Base-by-base conservation (phyloP, 2,888 invertebrate species). In the Germaria angustata region DNA sequence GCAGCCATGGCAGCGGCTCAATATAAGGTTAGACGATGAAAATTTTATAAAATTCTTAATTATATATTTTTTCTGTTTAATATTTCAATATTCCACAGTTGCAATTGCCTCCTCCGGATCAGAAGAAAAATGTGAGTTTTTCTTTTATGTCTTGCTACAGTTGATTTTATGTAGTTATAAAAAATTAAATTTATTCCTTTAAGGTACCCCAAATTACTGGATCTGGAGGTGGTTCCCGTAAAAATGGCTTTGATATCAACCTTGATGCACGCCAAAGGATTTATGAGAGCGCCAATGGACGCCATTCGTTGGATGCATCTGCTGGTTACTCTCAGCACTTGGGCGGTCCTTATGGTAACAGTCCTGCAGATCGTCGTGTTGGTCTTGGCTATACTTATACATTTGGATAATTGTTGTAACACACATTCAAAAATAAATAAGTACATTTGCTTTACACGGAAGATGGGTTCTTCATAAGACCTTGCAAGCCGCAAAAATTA, bases 201-300 rank as follows among this genome's bases (percentile, higher is more conserved):
- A 15, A 66, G 66, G 39, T 55, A 17, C 76, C 75, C 6, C 24
- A 46, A 22, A 8, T 76, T 13, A 36, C 17, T 9, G 76, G 76
- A 2, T 44, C 28, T 9, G 89, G 87, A 2, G 87, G 89, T 17
- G 86, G 87, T 3, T 84, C 85, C 24, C 84, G 71, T 5, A 82
- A 86, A 3, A 81, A 88, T 11, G 89, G 90, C 9, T 69, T 61
- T 36, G 87, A 89, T 69, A 22, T 89, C 3, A 87, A 76, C 51
- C 44, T 87, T 20, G 83, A 87, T 68, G 86, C 84, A 1, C 87
- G 86, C 3, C 87, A 86, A 3, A 89, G 88, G 0, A 84, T 89
- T 20, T 90, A 90, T 90, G 85, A 87, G 61, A 90, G 89, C 44
- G 39, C 72, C 3, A 90, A 89, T 44, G 86, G 86, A 20, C 51